Evolutionary conservation across 2,113 vertebrate species (phyloP).

Genomic region (Marmota monax): DNA sequence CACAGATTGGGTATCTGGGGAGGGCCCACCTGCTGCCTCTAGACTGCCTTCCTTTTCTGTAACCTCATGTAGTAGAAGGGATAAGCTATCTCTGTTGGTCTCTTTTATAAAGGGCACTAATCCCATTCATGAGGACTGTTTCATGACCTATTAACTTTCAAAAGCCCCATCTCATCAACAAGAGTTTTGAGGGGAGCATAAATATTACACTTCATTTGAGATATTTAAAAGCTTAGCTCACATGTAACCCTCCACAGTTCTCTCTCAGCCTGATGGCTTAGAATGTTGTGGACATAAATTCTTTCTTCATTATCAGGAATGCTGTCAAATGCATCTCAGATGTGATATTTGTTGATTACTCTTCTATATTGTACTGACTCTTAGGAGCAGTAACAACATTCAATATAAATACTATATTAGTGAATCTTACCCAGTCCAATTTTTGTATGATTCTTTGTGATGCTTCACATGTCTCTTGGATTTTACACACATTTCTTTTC

Average conservation of each 20-base stretch:
- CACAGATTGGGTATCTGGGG: neutral
- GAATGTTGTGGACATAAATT: neutral
- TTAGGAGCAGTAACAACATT: neutral
- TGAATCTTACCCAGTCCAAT: neutral
- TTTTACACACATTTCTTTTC: neutral
- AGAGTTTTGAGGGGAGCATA: neutral
- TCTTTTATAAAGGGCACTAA: neutral
- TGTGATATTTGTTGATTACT: neutral
- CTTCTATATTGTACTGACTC: neutral
- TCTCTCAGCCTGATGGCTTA: neutral
- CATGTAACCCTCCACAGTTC: neutral
- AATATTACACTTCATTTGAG: neutral
- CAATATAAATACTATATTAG: neutral
- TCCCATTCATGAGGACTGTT: neutral
- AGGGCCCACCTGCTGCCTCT: neutral
- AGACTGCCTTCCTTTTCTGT: neutral
- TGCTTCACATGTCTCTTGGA: neutral
- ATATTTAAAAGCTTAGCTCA: neutral
- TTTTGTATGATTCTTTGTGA: constrained; percentile 5
- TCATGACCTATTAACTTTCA: neutral
- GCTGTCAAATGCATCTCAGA: constrained; percentile 14
- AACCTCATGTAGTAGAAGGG: no score
- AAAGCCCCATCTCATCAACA: neutral
- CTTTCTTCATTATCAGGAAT: constrained; percentile 1
- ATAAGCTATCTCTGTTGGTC: neutral